Evolutionary conservation across 35 echinoderm and acorn worm genomes (phyloP).

Genomic region (Lytechinus pictus): DNA sequence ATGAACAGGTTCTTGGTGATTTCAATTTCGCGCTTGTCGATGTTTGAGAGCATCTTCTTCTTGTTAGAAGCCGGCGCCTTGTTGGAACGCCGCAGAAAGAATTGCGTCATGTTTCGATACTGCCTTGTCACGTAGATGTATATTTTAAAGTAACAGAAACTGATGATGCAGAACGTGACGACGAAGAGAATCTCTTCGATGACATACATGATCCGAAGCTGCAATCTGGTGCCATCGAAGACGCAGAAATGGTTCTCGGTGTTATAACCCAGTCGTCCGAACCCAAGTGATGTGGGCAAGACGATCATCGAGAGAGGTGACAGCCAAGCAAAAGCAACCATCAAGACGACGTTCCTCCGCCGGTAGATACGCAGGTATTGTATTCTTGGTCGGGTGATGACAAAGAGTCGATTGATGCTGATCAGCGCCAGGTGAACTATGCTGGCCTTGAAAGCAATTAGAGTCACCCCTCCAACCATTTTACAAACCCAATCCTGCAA

Average conservation of each 20-base stretch:
- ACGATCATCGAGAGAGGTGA: conserved; percentile 65
- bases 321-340: conserved; percentile 71
- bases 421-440: conserved; percentile 81
- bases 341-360: conserved; percentile 56
- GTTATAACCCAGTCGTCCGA: conserved; percentile 87
- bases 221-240: conserved; percentile 30
- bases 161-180: conserved; percentile 33
- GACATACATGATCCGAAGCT: conserved; percentile 45
- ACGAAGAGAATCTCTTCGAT: conserved; percentile 44
- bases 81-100: not conserved
- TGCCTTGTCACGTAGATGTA: conserved; percentile 23
- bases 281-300: conserved; percentile 66
- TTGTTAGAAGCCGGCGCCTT: not conserved
- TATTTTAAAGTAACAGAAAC: conserved; percentile 9
- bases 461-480: conserved; percentile 68
- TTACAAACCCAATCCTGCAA: conserved; percentile 66
- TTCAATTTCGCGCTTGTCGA: conserved; percentile 46
- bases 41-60: not conserved
- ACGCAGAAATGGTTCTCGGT: conserved; percentile 65
- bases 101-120: conserved; percentile 10
- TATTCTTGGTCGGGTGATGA: conserved; percentile 73
- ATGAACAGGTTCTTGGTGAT: conserved; percentile 48
- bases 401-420: conserved; percentile 73
- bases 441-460: conserved; percentile 85
- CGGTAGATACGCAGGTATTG: conserved; percentile 69